Percentiles rank a stretch among this genome's conserved stretches.
Evolutionary conservation across 2,113 vertebrate genomes (phyloP).

Genomic region (Emberiza fucata): DNA sequence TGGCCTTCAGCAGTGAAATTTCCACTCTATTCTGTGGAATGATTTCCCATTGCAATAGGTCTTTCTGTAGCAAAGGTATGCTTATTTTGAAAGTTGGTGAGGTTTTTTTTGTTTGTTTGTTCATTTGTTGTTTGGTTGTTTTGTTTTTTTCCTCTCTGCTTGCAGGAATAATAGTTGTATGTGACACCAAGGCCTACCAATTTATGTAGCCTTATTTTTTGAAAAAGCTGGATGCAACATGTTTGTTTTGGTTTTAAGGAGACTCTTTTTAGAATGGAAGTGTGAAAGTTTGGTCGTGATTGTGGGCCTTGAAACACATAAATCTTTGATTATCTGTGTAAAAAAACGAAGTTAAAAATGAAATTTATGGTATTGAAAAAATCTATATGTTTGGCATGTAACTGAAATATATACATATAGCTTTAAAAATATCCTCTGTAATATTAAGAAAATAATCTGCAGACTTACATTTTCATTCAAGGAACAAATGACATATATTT

Average conservation of each 20-base stretch:
- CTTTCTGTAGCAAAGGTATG: neutral
- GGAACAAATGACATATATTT: neutral
- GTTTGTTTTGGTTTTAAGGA: neutral
- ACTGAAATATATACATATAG: neutral
- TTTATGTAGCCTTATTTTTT: neutral
- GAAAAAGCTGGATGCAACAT: neutral
- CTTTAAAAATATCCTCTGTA: neutral
- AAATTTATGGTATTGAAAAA: neutral
- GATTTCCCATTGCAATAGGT: neutral
- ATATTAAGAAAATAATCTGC: neutral
- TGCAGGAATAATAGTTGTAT: neutral
- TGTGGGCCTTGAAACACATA: neutral
- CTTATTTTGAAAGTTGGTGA: neutral
- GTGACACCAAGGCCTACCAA: neutral
- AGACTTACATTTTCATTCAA: neutral
- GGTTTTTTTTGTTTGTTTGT: neutral
- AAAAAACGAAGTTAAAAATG: neutral
- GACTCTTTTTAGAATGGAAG: neutral
- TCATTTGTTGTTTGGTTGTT: neutral
- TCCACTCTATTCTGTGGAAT: neutral
- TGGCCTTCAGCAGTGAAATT: neutral
- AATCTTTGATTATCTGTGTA: neutral
- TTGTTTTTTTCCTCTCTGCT: neutral
- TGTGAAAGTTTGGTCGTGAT: neutral
- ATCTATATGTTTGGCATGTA: neutral